These are phyloP conservation scores for Acrobasis consociella DNA, from an alignment of 2,888 invertebrate species.

Conservation along the genomic window DNA sequence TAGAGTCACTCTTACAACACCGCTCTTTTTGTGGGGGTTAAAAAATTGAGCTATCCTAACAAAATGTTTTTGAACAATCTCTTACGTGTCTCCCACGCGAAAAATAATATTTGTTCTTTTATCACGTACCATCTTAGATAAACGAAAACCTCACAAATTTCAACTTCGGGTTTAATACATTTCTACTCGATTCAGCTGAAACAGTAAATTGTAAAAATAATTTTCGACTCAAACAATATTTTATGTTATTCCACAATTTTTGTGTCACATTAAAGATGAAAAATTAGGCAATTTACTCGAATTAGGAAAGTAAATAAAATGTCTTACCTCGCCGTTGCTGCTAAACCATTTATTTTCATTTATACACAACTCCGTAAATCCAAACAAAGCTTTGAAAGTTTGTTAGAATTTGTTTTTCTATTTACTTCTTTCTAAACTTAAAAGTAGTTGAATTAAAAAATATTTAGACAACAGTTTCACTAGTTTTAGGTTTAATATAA, in stretches of 20 bases:
- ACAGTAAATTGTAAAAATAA: neutral
- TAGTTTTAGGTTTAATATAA: too few species aligned
- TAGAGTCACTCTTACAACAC: too few species aligned
- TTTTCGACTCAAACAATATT: neutral
- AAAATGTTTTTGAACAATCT: neutral
- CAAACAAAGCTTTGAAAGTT: neutral
- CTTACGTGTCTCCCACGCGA: neutral
- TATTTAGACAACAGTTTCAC: too few species aligned
- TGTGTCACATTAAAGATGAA: conserved; percentile 33
- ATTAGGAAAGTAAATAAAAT: conserved; percentile 26
- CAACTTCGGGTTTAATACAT: too few species aligned
- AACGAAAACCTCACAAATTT: neutral
- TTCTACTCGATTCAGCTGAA: neutral
- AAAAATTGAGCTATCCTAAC: too few species aligned
- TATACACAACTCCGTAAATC: neutral
- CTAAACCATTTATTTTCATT: neutral
- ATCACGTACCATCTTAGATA: too few species aligned
- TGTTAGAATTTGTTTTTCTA: neutral
- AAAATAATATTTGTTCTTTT: neutral
- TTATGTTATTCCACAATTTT: neutral
- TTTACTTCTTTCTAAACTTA: neutral
- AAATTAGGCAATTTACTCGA: conserved; percentile 40
- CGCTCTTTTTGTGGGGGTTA: too few species aligned
- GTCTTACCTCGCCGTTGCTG: neutral
- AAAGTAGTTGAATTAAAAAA: too few species aligned